Conservation (phyloP, 2,797 vertebrate genomes). For the Chelon auratus region DNA sequence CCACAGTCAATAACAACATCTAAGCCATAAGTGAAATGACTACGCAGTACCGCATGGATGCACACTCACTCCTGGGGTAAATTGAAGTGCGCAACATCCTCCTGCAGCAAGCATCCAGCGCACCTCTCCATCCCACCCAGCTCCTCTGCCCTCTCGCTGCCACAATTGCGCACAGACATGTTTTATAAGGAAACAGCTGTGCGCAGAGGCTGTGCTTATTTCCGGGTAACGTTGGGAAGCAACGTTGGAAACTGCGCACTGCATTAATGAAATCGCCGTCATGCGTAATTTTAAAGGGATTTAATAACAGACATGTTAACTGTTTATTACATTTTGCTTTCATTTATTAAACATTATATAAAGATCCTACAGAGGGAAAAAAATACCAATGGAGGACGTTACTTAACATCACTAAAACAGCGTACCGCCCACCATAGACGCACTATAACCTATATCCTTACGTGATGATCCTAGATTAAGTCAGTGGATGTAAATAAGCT, state of each 20-base stretch:
- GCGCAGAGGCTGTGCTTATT: constrained; percentile 41
- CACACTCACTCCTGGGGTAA: constrained; percentile 63
- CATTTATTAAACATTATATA: not conserved
- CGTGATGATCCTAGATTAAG: not conserved
- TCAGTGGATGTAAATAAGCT: constrained; percentile 20
- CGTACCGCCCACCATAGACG: not conserved
- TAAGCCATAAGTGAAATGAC: constrained; percentile 5
- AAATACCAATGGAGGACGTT: not conserved
- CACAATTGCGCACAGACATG: constrained; percentile 17
- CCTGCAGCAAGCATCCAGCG: constrained; percentile 65
- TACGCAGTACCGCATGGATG: constrained; percentile 61
- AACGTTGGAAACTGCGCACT: constrained; percentile 53
- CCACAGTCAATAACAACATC: constrained; percentile 1
- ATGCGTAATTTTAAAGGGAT: constrained; percentile 10
- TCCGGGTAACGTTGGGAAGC: constrained; percentile 49
- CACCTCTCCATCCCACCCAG: constrained; percentile 66
- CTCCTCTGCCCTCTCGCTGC: constrained; percentile 23
- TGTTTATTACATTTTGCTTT: no score
- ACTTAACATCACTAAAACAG: constrained; percentile 2
- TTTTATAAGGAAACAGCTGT: constrained; percentile 46
- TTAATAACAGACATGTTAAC: not conserved
- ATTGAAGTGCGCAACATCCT: constrained; percentile 87
- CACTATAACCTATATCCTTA: constrained; percentile 23
- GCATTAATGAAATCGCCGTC: constrained; percentile 24
- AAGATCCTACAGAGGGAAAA: not conserved